These are phyloP conservation scores for Apaloderma vittatum DNA, from an alignment of 2,113 vertebrate genomes.

Conservation along the genomic window DNA sequence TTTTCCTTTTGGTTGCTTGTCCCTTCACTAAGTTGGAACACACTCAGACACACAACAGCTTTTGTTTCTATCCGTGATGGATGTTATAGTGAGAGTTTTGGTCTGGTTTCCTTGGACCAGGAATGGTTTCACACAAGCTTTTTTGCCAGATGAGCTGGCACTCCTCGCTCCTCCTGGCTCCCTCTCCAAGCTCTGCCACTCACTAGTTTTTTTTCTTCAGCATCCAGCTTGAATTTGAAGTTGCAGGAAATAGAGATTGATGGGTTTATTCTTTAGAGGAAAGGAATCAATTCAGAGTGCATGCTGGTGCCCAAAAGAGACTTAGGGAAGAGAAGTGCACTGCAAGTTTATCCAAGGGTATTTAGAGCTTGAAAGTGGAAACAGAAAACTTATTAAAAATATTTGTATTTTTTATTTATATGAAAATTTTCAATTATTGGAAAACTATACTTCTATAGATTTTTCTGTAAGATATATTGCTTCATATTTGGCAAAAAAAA, in stretches of 20 bases:
- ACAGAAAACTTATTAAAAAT: neutral
- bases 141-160: constrained; percentile 36
- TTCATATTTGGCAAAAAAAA: neutral
- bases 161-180: neutral
- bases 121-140: neutral
- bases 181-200: constrained; percentile 34
- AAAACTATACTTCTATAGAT: neutral
- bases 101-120: constrained; percentile 15
- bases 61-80: constrained; percentile 49
- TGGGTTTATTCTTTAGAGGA: constrained; percentile 25
- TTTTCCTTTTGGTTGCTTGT: neutral
- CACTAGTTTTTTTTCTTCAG: neutral
- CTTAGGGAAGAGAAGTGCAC: neutral
- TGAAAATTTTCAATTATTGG: neutral
- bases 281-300: constrained; percentile 5
- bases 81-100: constrained; percentile 52
- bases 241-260: constrained; percentile 17
- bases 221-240: neutral
- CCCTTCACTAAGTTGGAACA: constrained; percentile 40
- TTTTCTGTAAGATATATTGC: neutral
- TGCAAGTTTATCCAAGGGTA: neutral
- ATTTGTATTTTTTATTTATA: neutral
- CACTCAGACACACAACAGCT: neutral
- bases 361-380: neutral
- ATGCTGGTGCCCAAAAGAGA: neutral